Percentiles rank a stretch among this genome's conserved stretches.
Conservation (phyloP, 2,888 invertebrate species). For the Choristoneura rosaceana region DNA sequence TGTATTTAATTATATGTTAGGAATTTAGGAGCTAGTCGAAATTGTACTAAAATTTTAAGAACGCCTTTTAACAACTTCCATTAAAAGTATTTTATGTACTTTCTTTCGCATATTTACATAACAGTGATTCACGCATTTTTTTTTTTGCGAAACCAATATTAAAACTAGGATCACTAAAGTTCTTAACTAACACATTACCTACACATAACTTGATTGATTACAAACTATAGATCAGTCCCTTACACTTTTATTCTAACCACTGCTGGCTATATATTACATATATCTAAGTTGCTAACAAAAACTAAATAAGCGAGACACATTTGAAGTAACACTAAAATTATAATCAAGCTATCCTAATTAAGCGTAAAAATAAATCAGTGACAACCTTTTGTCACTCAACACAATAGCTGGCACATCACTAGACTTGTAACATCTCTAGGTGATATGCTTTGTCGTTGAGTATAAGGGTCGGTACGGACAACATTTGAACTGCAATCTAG, state of each 20-base stretch:
- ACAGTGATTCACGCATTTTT: not conserved
- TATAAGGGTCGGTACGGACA: not conserved
- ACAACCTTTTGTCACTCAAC: no score
- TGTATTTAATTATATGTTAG: not conserved
- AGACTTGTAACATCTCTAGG: no score
- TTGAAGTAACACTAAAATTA: no score
- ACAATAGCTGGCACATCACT: no score
- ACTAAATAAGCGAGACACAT: no score
- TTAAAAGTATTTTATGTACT: not conserved
- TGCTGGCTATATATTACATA: no score
- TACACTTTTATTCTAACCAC: not conserved
- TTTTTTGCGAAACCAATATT: not conserved
- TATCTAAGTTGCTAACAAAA: no score
- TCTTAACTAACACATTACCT: not conserved
- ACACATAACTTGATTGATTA: not conserved
- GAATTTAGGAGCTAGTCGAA: not conserved
- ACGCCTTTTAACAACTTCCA: not conserved
- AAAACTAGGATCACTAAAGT: not conserved
- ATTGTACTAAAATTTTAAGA: not conserved
- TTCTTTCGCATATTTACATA: not conserved
- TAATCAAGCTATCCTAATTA: no score
- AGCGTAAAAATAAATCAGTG: no score
- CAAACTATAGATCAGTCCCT: not conserved
- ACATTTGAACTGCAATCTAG: no score
- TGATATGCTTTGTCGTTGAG: no score